Conservation (phyloP, 2,797 vertebrate species). For the Antennarius maculatus region DNA sequence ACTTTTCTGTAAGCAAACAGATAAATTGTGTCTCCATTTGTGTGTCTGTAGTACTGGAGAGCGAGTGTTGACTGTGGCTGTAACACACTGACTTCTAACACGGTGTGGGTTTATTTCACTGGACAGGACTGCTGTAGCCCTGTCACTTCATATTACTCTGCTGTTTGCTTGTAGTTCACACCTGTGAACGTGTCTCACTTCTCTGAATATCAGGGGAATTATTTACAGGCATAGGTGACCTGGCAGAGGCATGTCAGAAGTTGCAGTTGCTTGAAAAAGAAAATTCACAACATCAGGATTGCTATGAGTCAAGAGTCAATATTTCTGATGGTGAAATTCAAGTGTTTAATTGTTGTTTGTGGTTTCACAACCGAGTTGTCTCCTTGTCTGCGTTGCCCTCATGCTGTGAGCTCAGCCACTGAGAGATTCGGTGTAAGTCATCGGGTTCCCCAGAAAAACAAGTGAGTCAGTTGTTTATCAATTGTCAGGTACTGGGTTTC, state of each 20-base stretch:
- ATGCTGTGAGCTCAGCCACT: slow-evolving; percentile 53
- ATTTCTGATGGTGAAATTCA: slow-evolving; percentile 65
- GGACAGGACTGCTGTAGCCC: background rate
- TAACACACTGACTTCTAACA: slow-evolving; percentile 9
- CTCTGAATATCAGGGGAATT: slow-evolving; percentile 50
- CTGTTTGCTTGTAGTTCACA: background rate
- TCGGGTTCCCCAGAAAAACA: slow-evolving; percentile 81
- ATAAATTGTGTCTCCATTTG: slow-evolving; percentile 6
- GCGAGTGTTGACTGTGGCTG: background rate
- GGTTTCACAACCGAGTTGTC: slow-evolving; percentile 66
- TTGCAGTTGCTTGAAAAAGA: slow-evolving; percentile 61
- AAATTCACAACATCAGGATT: slow-evolving; percentile 37
- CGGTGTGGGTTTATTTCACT: background rate
- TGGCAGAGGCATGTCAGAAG: slow-evolving; percentile 63
- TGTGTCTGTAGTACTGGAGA: background rate
- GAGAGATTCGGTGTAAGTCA: slow-evolving; percentile 65
- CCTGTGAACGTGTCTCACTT: slow-evolving; percentile 31
- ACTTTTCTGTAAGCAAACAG: slow-evolving; percentile 15
- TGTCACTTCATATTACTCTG: background rate
- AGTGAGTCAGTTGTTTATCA: slow-evolving; percentile 87
- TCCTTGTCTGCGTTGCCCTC: slow-evolving; percentile 45
- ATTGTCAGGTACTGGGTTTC: slow-evolving; percentile 85
- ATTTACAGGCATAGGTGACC: slow-evolving; percentile 57
- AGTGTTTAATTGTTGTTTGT: slow-evolving; percentile 73
- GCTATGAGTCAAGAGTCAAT: slow-evolving; percentile 53